phyloP scores from a whole-genome alignment of 1,140 invertebrate species.

The Diplogasteroides magnus region DNA sequence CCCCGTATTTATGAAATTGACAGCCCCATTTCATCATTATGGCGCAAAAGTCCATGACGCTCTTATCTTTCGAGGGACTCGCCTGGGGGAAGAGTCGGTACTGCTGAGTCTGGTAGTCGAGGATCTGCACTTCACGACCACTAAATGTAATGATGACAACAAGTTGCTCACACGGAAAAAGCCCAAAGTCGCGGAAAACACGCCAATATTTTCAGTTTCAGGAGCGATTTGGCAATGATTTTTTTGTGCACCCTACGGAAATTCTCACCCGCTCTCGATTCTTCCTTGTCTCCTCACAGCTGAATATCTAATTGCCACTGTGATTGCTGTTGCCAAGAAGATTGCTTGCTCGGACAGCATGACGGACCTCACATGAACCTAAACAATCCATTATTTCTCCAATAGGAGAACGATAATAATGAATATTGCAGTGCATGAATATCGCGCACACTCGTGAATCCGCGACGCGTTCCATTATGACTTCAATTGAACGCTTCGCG shows the following conservation, averaged over 20 bases:
- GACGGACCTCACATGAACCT: slow-evolving; percentile 67
- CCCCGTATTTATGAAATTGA: no score
- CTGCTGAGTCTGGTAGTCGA: slow-evolving; percentile 87
- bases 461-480: no score
- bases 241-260: background rate
- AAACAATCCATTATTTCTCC: background rate
- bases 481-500: no score
- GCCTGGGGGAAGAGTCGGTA: slow-evolving; percentile 78
- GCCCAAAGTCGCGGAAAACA: no score
- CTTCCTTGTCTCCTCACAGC: slow-evolving; percentile 78
- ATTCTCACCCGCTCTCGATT: slow-evolving; percentile 69
- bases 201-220: no score
- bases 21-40: no score
- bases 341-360: slow-evolving; percentile 57
- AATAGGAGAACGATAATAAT: no score
- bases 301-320: slow-evolving; percentile 69
- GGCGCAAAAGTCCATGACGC: no score
- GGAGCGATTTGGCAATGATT: background rate
- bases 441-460: slow-evolving; percentile 69
- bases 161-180: no score
- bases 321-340: slow-evolving; percentile 46
- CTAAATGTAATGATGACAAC: slow-evolving; percentile 58
- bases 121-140: slow-evolving; percentile 75
- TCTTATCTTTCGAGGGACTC: no score
- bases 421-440: background rate